Evolutionary conservation across 1,140 invertebrate genomes (phyloP), one percentile per base, ranked within the genome.

Genomic region (Drosophila equinoxialis): DNA sequence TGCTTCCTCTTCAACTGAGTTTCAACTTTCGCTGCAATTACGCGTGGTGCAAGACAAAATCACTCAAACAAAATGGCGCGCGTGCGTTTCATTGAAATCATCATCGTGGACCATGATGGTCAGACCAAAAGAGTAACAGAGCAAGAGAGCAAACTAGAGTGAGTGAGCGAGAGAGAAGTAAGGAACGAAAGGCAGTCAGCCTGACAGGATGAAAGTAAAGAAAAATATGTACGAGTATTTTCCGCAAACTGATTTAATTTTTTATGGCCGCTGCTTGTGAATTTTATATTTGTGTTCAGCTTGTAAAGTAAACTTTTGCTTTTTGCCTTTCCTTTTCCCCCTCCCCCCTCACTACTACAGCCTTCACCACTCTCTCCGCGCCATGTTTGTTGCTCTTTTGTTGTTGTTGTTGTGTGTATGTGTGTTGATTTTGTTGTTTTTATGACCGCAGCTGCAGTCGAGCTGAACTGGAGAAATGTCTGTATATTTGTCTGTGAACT

Each of bases 21-120:
- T 83, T 86, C 83, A 86, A 86, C 83, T 86, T 83, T 86, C 62
- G 68, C 83, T 86, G 83, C 83, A 86, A 86, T 86, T 86, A 86
- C 84, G 83, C 83, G 83, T 83, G 70, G 57, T 87, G 76, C 79
- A 87, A 86, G 76, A 82, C 83, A 86, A 83, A 86, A 86, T 86
- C 83, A 87, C 79, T 87, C 83, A 86, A 83, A 86, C 76, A 87
- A 83, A 86, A 87, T 87, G 79, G 76, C 62, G 76, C 72, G 83
- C 83, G 83, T 86, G 83, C 76, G 72, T 86, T 87, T 89, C 83
- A 86, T 86, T 86, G 84, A 87, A 87, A 87, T 87, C 75, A 70
- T 72, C 68, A 76, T 73, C 42, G 7, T 68, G 65, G 41, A 39
- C 14, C 37, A 11, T 39, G 37, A 10, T 66, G 17, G 48, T 23